phyloP scores from a whole-genome alignment of 2,113 vertebrate species.

The Columbina picui region DNA sequence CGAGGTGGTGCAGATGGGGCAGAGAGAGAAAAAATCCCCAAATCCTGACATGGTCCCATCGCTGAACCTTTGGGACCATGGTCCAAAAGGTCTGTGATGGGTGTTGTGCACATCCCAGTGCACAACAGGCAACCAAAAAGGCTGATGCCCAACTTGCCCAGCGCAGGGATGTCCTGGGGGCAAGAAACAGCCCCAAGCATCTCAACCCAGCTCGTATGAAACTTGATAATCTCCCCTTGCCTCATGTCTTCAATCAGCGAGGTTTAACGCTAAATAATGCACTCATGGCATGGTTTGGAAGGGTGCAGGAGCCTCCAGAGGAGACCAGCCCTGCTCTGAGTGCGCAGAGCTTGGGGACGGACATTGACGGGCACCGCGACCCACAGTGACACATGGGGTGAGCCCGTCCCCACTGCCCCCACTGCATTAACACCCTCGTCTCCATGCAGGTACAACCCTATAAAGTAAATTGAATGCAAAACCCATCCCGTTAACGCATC shows the following conservation, averaged over 20 bases:
- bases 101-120: too few relatives aligned
- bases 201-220: rapidly evolving
- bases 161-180: not conserved
- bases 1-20: too few relatives aligned
- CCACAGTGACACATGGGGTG: too few relatives aligned
- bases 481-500: not conserved
- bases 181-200: rapidly evolving
- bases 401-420: not conserved
- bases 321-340: rapidly evolving
- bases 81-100: not conserved
- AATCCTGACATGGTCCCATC: rapidly evolving
- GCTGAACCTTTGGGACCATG: rapidly evolving
- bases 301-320: not conserved
- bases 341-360: rapidly evolving
- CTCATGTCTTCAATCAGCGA: not conserved
- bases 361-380: rapidly evolving
- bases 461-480: not conserved
- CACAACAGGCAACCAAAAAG: not conserved
- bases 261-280: rapidly evolving
- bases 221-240: not conserved
- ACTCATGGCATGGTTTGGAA: rapidly evolving
- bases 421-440: not conserved
- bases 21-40: not conserved
- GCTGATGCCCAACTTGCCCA: rapidly evolving
- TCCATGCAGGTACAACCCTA: not conserved